phyloP scores from a whole-genome alignment of 2,797 vertebrate genomes.

The Limnodromus scolopaceus region DNA sequence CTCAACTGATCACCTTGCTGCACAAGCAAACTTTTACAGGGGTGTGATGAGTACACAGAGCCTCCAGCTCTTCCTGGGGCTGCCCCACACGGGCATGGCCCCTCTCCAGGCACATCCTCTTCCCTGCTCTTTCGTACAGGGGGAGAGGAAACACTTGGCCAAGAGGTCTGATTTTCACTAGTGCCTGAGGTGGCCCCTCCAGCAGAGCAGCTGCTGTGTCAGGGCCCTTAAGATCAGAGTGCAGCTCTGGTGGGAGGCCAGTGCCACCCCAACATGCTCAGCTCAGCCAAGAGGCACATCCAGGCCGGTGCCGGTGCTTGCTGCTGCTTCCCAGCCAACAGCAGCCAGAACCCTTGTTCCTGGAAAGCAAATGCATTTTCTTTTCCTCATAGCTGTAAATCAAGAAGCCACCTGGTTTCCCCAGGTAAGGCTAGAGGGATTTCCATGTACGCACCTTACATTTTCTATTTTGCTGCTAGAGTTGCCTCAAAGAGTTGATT shows the following conservation, averaged over 20 bases:
- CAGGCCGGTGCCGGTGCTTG: accelerated
- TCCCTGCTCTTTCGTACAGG: not conserved
- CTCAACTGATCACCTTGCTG: not conserved
- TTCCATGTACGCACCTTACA: not conserved
- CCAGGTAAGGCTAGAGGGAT: not conserved
- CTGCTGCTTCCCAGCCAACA: accelerated
- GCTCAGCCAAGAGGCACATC: too few species aligned
- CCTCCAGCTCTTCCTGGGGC: not conserved
- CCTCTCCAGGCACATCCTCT: accelerated
- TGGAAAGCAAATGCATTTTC: not conserved
- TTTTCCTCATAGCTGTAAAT: not conserved
- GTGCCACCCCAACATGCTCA: accelerated
- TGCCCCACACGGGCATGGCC: accelerated
- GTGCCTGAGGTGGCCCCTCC: not conserved
- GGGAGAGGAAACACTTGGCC: not conserved
- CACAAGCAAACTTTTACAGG: not conserved
- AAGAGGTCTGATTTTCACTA: not conserved
- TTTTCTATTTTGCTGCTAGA: not conserved
- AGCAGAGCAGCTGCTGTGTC: not conserved
- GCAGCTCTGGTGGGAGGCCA: not conserved
- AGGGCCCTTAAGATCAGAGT: not conserved
- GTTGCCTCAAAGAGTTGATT: not conserved
- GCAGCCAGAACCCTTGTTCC: not conserved
- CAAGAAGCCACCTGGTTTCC: not conserved
- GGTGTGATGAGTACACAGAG: not conserved